Conservation (phyloP, 2,888 invertebrate genomes). For the Drosophila sordidula region DNA sequence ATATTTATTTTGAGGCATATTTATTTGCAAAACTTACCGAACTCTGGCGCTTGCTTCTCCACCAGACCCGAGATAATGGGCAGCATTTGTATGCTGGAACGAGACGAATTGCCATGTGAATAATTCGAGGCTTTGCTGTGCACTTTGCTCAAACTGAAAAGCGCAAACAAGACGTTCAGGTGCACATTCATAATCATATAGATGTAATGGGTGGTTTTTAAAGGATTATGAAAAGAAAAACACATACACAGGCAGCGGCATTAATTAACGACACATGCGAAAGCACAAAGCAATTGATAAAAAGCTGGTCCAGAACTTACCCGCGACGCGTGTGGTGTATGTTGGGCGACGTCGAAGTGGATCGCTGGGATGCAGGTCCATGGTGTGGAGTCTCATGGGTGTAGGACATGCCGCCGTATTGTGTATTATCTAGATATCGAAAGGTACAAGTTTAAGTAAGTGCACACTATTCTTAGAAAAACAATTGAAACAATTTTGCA, state of each 20-base stretch:
- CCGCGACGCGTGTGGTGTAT: conserved; percentile 82
- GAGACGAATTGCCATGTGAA: conserved; percentile 84
- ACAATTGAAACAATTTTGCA: conserved; percentile 19
- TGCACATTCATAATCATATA: conserved; percentile 7
- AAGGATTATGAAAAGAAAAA: conserved; percentile 49
- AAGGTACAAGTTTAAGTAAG: conserved; percentile 6
- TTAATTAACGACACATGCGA: conserved; percentile 39
- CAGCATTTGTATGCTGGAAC: conserved; percentile 85
- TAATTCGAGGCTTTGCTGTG: conserved; percentile 82
- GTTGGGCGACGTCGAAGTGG: conserved; percentile 83
- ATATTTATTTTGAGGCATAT: background rate
- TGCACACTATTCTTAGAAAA: background rate
- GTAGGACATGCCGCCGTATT: conserved; percentile 76
- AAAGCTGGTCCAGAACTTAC: conserved; percentile 65
- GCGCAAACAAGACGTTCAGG: conserved; percentile 11
- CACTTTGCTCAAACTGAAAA: conserved; percentile 67
- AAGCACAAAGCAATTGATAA: conserved; percentile 6
- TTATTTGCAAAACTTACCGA: conserved; percentile 70
- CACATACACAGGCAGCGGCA: conserved; percentile 53
- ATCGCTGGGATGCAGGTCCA: conserved; percentile 72
- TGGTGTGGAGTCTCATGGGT: conserved; percentile 71
- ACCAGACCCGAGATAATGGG: conserved; percentile 85
- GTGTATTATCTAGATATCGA: conserved; percentile 67
- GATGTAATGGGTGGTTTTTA: conserved; percentile 23
- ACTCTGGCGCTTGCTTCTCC: conserved; percentile 84